phyloP scores from a whole-genome alignment of 2,113 vertebrate genomes.

The Calidris pugnax region DNA sequence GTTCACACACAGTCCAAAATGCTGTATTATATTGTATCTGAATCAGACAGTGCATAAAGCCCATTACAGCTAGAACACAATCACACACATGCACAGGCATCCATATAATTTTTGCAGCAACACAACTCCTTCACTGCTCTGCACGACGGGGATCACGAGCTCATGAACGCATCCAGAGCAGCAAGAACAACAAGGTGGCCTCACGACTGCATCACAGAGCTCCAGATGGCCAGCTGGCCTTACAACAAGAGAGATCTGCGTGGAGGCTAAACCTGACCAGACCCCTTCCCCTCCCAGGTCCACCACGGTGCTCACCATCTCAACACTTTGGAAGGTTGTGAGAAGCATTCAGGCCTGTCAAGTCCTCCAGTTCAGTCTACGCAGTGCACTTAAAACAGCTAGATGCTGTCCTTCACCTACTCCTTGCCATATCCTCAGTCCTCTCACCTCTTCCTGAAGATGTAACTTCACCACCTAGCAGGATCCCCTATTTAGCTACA shows the following conservation, averaged over 20 bases:
- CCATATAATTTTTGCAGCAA: not conserved
- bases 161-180: not conserved
- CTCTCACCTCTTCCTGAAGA: not conserved
- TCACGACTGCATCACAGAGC: not conserved
- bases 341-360: not conserved
- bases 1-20: not conserved
- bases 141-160: accelerated
- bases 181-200: not conserved
- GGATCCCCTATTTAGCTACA: not conserved
- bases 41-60: not conserved
- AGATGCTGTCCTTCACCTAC: not conserved
- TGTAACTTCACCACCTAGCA: accelerated
- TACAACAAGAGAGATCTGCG: not conserved
- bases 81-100: not conserved
- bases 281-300: not conserved
- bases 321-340: not conserved
- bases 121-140: not conserved
- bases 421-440: not conserved
- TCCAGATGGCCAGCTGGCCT: not conserved
- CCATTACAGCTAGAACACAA: not conserved
- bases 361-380: not conserved
- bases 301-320: not conserved
- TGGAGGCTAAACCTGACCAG: not conserved
- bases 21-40: not conserved
- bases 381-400: not conserved